Evolutionary conservation across 2,888 invertebrate species (phyloP), one percentile per base, ranked within the genome.

Genomic region (Tenthredo amoena): DNA sequence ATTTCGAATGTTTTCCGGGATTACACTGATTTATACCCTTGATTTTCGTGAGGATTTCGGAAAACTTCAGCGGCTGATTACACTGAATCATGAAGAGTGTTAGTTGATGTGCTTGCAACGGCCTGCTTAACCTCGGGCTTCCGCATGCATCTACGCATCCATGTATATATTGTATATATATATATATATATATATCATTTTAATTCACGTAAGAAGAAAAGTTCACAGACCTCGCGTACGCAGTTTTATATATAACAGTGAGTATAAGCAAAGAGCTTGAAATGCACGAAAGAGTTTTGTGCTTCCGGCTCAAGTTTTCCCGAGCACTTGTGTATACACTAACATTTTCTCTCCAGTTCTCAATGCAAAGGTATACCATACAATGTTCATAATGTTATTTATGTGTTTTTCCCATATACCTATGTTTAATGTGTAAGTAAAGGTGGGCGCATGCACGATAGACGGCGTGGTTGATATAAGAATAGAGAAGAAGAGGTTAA

Each of bases 251-350:
- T 81, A 37, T 81, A 68, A 43, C 68, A 71, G 43, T 47, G 68
- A 50, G 65, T 83, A 83, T 31, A 31, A 62, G 81, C 62, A 65
- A 26, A 71, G 68, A 83, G 65, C 71, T 83, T 71, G 65, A 81
- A 83, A 65, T 68, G 83, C 50, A 43, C 82, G 82, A 83, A 68
- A 83, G 71, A 83, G 65, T 65, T 83, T 83, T 50, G 43, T 83
- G 83, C 68, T 83, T 83, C 68, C 7, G 50, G 26, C 83, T 68
- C 83, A 81, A 81, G 81, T 81, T 81, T 55, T 62, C 47, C 9
- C 83, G 15, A 68, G 68, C 83, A 81, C 81, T 81, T 83, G 43
- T 83, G 21, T 83, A 83, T n/a, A 31, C 62, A 83, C 83, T 34
- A 83, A 68, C 68, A 71, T 65, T 58, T 47, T 40, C 83, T 47